Evolutionary conservation across 1,140 invertebrate species (phyloP), one percentile per base, ranked within the genome.

Genomic region (Drosophila ironensis): DNA sequence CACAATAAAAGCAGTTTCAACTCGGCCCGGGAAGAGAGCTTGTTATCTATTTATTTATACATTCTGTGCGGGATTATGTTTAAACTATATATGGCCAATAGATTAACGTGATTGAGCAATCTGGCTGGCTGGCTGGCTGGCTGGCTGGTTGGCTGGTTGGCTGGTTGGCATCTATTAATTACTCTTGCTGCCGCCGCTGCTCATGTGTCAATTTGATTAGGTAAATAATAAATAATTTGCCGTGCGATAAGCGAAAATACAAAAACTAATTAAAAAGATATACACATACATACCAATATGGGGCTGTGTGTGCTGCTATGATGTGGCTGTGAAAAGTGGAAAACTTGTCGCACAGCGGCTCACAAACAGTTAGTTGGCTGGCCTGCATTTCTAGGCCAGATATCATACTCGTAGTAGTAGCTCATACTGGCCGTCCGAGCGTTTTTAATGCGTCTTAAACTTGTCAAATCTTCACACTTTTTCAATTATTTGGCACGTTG

Each of bases 401-500:
- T 28, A 20, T 6, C 5, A 28, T n/a, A n/a, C n/a, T n/a, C n/a
- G n/a, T n/a, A n/a, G n/a, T n/a, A n/a, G n/a, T n/a, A n/a, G n/a
- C n/a, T n/a, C n/a, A n/a, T n/a, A n/a, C n/a, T 28, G 27, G 8
- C 3, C n/a, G 28, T n/a, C 3, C 9, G 24, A 22, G 25, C 30
- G 28, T 28, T 75, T 81, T 82, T 72, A 82, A 82, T 82, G 75
- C 82, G 75, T 86, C 80, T 88, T 88, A 86, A 88, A 88, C 75
- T 88, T 88, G 86, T 88, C 86, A 88, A 86, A 78, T 84, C 67
- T 87, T 87, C 84, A 88, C 87, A 88, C 81, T 87, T 74, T 87
- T 88, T 81, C 80, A 81, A 77, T 82, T 88, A 87, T 88, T 88
- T 88, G 86, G 86, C 81, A 87, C 76, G 57, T 75, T 59, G 68